Percentiles rank a stretch among this genome's conserved stretches.
These are phyloP conservation scores for Torymus texanus DNA, from an alignment of 2,888 invertebrate species.

Conservation along the genomic window DNA sequence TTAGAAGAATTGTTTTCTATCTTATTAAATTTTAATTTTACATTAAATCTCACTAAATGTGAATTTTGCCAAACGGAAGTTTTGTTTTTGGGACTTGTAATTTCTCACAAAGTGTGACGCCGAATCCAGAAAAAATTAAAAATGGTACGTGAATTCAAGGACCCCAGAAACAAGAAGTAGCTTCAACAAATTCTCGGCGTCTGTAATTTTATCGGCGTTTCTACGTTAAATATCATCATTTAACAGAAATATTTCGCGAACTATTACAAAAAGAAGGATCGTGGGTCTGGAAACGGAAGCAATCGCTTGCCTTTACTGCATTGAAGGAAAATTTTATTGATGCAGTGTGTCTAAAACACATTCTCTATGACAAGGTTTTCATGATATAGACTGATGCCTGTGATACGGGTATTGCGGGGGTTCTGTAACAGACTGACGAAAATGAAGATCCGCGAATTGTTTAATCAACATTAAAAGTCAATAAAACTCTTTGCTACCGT, in stretches of 20 bases:
- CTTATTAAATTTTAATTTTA: no score
- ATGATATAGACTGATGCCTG: not conserved
- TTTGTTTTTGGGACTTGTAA: not conserved
- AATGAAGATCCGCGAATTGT: not conserved
- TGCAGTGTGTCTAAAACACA: not conserved
- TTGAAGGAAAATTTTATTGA: constrained; percentile 9
- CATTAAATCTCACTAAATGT: no score
- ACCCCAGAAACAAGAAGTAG: no score
- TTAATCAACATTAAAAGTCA: no score
- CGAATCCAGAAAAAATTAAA: no score
- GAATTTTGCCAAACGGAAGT: no score
- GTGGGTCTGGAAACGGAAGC: not conserved
- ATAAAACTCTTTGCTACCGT: no score
- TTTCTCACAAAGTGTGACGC: not conserved
- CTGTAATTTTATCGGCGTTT: no score
- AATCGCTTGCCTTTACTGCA: not conserved
- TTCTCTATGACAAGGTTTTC: not conserved
- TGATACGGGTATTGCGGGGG: not conserved
- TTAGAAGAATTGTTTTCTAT: no score
- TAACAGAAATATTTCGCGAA: not conserved
- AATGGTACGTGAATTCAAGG: no score
- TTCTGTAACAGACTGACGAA: constrained; percentile 3
- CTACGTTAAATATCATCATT: not conserved
- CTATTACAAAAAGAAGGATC: not conserved
- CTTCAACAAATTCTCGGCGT: no score